A percentile compares a stretch with the other conserved stretches of the same genome.
phyloP scores from a whole-genome alignment of 2,113 vertebrate species.

The Pseudopipra pipra region DNA sequence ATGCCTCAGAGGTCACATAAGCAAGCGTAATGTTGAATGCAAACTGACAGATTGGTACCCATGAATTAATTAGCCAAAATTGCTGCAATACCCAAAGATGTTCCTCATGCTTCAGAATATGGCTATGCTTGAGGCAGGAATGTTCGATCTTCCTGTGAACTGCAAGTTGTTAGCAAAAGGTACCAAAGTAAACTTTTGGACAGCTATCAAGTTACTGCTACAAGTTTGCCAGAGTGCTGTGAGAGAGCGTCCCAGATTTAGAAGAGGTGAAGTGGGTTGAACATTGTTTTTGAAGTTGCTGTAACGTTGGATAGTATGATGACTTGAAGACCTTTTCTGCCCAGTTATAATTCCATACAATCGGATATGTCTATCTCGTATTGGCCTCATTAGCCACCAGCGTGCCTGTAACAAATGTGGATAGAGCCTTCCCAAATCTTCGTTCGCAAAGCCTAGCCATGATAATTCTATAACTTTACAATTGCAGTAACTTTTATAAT shows the following conservation, averaged over 20 bases:
- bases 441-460: too few species aligned
- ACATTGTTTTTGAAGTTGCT: not conserved
- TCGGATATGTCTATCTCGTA: too few species aligned
- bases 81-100: not conserved
- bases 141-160: not conserved
- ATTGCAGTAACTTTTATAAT: not conserved
- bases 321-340: not conserved
- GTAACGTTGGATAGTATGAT: not conserved
- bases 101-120: not conserved
- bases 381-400: too few species aligned
- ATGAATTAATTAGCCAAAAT: not conserved
- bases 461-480: not conserved
- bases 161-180: not conserved
- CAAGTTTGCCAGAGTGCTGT: not conserved
- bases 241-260: accelerated
- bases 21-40: not conserved
- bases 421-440: too few species aligned
- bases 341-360: not conserved
- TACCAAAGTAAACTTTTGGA: not conserved
- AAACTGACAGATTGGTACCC: not conserved
- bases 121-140: not conserved
- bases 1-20: not conserved
- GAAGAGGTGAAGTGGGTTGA: not conserved
- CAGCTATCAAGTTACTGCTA: accelerated
- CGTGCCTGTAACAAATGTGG: too few species aligned